Evolutionary conservation across 2,113 vertebrate species (phyloP), one percentile per base, ranked within the genome.

Genomic region (Monarcha castaneiventris): DNA sequence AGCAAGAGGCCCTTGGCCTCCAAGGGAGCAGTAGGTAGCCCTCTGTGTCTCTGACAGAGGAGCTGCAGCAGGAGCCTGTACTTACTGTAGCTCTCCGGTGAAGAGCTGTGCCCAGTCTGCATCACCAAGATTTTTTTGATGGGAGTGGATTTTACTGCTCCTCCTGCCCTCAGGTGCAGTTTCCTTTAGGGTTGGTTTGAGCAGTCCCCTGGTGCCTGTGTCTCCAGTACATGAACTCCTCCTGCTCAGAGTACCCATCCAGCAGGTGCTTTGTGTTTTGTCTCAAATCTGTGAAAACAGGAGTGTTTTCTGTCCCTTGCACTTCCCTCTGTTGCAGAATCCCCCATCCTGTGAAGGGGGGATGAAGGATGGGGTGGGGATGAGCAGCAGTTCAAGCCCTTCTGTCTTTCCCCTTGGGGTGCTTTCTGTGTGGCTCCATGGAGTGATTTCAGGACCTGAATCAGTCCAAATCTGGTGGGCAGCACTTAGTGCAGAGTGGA

Each of bases 11-110:
- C 27, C 32, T 67, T 72, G 54, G 32, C 6, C 26, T 76, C 16
- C 63, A 14, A 14, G 35, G 52, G 41, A 63, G 43, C 22, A 21
- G 66, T 16, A 49, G 48, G 32, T 48, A 46, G 43, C 21, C 43
- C 48, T 43, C 17, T 51, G 41, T 2, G 0, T 69, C 46, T 56
- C 30, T 0, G 0, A 12, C 11, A 39, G 62, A 59, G 37, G 41
- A 68, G 41, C 67, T 39, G 19, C 1, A 3, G 33, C n/a, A 72
- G 9, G 20, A 94, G 32, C 32, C 32, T 26, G 33, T 16, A 26
- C 11, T 62, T 30, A 10, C 9, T 3, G 3, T 1, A 8, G n/a
- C 48, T 48, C 16, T 75, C 52, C 0, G 1, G 35, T 30, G 3
- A 33, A 76, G 67, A 62, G 43, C 66, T 63, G 5, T 89, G 37